Evolutionary conservation across 2,888 invertebrate genomes (phyloP), one percentile per base, ranked within the genome.

Genomic region (Scaptomyza reducta): DNA sequence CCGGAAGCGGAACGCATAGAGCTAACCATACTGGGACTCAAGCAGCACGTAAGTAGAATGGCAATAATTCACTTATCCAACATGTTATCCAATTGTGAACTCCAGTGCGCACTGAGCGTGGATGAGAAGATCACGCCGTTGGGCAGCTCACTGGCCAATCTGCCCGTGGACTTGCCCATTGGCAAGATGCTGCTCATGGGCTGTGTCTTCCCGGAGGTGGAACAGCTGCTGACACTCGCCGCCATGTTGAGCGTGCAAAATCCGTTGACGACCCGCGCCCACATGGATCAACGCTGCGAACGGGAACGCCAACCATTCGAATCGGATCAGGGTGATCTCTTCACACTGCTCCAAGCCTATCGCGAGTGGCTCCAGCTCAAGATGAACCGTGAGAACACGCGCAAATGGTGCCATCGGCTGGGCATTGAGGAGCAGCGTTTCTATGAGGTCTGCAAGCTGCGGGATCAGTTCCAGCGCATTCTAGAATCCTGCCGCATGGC

Each of bases 371-470:
- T 99, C 40, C 94, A 95, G 78, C 94, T 96, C 35, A 97, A 97
- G 89, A 93, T 94, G 54, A 60, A 77, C 2, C 77, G 88, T 31
- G 89, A 90, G 35, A 90, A 89, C 31, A 94, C 95, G 0, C 93
- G 95, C 45, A 94, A 95, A 64, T 99, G 99, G 99, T 97, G 98
- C 80, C 94, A 94, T 72, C 94, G 96, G 60, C 93, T 98, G 61
- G 98, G 98, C 0, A 93, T 99, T 7, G 99, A 99, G 91, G 99
- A 99, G 90, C 99, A 99, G 91, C 93, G 99, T 22, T 96, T 99
- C 87, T 99, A 99, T 89, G 99, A 99, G 92, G 96, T 98, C 87
- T 97, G 97, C 0, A 99, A 99, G 92, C 92, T 99, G 6, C 94
- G 98, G 35, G 94, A 95, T 25, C 99, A 99, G 91, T 96, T 98